These are phyloP conservation scores for Siniperca undulata DNA, from an alignment of 2,797 vertebrate species.

Conservation along the genomic window DNA sequence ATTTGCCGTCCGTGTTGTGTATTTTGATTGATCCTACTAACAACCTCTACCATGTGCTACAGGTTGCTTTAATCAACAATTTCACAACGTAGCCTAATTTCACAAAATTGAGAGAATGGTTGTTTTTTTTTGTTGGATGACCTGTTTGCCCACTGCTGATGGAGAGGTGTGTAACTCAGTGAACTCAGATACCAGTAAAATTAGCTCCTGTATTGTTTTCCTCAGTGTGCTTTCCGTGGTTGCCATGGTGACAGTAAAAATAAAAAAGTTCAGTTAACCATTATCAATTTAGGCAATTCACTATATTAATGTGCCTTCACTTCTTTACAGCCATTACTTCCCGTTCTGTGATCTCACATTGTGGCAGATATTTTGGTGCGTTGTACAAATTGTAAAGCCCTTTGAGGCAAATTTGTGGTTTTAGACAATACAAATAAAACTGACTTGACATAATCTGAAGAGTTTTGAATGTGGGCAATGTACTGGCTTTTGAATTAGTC, in stretches of 20 bases:
- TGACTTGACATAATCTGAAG: no score
- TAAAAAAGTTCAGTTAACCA: no score
- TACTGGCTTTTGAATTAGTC: not conserved
- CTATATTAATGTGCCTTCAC: no score
- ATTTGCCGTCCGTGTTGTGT: not conserved
- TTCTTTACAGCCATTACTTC: no score
- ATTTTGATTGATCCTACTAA: no score
- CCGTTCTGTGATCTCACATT: no score
- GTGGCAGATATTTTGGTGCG: no score
- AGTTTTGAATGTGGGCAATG: not conserved
- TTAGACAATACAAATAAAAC: not conserved
- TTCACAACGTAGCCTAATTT: not conserved
- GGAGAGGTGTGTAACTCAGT: no score
- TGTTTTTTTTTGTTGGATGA: not conserved
- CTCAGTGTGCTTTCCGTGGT: not conserved
- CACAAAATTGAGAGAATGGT: not conserved
- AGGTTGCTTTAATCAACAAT: not conserved
- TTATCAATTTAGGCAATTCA: no score
- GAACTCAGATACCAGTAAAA: no score
- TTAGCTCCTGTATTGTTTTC: not conserved
- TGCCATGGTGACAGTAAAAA: not conserved
- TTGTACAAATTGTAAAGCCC: no score
- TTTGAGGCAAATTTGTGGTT: not conserved
- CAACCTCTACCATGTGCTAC: not conserved
- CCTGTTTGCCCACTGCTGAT: no score